A percentile compares a stretch with the other conserved stretches of the same genome.
phyloP scores from a whole-genome alignment of 2,888 invertebrate species.

The Chrysolina haemoptera region DNA sequence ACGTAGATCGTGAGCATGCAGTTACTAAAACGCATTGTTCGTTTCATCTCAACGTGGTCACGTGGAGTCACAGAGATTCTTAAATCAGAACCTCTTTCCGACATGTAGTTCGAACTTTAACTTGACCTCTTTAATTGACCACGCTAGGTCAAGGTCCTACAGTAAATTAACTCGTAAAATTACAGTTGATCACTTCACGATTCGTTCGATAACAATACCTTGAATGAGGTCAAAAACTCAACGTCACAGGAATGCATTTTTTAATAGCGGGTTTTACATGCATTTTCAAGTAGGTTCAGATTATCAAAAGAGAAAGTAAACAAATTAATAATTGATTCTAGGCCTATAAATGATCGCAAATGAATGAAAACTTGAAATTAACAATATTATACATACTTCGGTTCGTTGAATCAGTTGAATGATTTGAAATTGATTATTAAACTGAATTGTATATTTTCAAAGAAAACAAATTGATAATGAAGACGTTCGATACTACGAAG shows the following conservation, averaged over 20 bases:
- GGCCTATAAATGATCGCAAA: background rate
- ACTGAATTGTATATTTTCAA: too few species aligned
- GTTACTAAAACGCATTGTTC: background rate
- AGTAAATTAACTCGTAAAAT: constrained; percentile 21
- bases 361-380: constrained; percentile 3
- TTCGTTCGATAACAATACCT: constrained; percentile 2
- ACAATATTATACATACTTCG: background rate
- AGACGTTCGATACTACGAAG: too few species aligned
- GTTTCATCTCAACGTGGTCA: background rate
- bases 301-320: background rate
- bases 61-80: background rate
- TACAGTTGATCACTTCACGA: constrained; percentile 12
- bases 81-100: background rate
- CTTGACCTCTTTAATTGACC: constrained; percentile 18
- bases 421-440: background rate
- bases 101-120: constrained; percentile 10
- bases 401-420: background rate
- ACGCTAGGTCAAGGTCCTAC: constrained; percentile 9
- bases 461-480: too few species aligned
- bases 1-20: background rate
- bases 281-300: background rate
- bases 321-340: background rate
- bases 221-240: constrained; percentile 2
- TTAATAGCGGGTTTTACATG: background rate
- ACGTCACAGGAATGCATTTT: background rate